Conservation (phyloP, 2,113 vertebrate species). For the Istiophorus platypterus region DNA sequence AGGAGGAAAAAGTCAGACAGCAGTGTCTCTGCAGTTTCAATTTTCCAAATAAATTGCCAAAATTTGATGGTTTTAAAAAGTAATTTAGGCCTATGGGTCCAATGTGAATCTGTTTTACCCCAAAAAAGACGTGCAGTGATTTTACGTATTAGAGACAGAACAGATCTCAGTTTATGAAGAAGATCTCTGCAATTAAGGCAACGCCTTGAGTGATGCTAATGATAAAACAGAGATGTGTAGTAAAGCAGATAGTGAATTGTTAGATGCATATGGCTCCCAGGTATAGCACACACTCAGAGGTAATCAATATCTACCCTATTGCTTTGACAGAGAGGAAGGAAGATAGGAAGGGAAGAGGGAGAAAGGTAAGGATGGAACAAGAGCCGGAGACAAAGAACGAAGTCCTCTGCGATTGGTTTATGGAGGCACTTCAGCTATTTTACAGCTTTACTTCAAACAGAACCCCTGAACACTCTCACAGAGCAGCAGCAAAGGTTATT, state of each 20-base stretch:
- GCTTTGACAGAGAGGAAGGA: constrained; percentile 52
- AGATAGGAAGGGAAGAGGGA: constrained; percentile 32
- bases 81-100: background rate
- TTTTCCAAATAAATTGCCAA: constrained; percentile 7
- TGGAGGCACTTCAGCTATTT: constrained; percentile 61
- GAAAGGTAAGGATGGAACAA: constrained; percentile 53
- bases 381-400: constrained; percentile 50
- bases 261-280: constrained; percentile 57
- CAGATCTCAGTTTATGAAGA: constrained; percentile 23
- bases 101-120: constrained; percentile 12
- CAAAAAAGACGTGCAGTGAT: constrained; percentile 19
- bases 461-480: constrained; percentile 49
- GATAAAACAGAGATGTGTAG: constrained; percentile 49
- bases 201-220: constrained; percentile 52
- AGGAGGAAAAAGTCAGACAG: background rate
- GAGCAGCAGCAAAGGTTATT: constrained; percentile 67
- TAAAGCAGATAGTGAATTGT: constrained; percentile 31
- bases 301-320: constrained; percentile 74
- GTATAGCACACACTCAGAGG: constrained; percentile 48
- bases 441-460: constrained; percentile 65
- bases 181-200: constrained; percentile 29
- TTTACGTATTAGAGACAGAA: background rate
- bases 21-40: background rate
- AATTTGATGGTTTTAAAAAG: background rate
- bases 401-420: constrained; percentile 49